Evolutionary conservation across 2,113 vertebrate species (phyloP), one percentile per base, ranked within the genome.

Genomic region (Lutjanus erythropterus): DNA sequence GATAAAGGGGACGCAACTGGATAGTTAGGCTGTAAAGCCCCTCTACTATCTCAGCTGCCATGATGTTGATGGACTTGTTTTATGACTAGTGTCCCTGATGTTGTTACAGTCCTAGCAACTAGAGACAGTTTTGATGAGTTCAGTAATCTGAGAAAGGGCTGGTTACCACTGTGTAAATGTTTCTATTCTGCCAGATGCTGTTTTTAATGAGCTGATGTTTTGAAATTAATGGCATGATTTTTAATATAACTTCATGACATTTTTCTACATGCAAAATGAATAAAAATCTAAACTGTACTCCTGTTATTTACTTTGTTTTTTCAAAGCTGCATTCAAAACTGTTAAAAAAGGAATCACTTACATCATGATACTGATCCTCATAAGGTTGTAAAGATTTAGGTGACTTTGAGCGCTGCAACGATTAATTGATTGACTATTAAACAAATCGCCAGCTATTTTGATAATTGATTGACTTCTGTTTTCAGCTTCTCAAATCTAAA

Each of bases 151-250:
- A 78, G 35, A 53, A 81, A 69, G 46, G 65, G 47, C 71, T 77
- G 64, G 78, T 81, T 35, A 77, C 37, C 12, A 35, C n/a, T 3
- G 27, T 49, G n/a, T 19, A 8, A 49, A 69, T 64, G 29, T 77
- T 73, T 89, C 19, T 78, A 39, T 41, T 80, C 15, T 60, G 60
- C 39, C 9, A 53, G 41, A 75, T 25, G n/a, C 23, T 44, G 56
- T 76, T 91, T 86, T 69, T 88, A 74, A 75, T 15, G 10, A 52
- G n/a, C 27, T 49, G 31, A 55, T 71, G 64, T 88, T 93, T 91
- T 81, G 31, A 61, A 89, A 88, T 71, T 75, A 83, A 86, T 42
- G 23, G 46, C 55, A 69, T 56, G 71, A 11, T 73, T 84, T 87
- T 64, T 72, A 75, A 81, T 10, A 69, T 14, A n/a, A 42, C 37